Evolutionary conservation across 2,113 vertebrate species (phyloP).

Genomic region (Canis aureus): DNA sequence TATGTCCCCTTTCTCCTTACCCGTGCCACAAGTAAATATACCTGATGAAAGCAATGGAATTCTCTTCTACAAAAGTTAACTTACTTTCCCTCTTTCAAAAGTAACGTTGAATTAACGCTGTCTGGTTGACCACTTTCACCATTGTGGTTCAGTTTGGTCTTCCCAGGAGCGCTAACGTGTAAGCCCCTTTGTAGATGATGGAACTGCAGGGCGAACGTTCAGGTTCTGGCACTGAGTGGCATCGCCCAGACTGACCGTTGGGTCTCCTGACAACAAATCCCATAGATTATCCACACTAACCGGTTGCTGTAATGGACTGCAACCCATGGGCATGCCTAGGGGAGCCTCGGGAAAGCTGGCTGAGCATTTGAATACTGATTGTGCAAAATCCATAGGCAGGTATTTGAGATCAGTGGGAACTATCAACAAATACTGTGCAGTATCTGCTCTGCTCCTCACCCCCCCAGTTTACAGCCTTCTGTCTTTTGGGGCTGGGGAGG

Average conservation of each 20-base stretch:
- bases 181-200: constrained; percentile 3
- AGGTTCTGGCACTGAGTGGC: constrained; percentile 18
- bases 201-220: constrained; percentile 14
- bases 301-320: constrained; percentile 14
- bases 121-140: not conserved
- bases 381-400: constrained; percentile 18
- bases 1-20: not conserved
- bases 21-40: constrained; percentile 29
- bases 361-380: not conserved
- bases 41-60: constrained; percentile 44
- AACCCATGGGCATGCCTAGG: not conserved
- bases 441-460: not conserved
- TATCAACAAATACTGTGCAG: not conserved
- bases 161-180: constrained; percentile 20
- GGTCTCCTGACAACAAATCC: constrained; percentile 65
- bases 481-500: not conserved
- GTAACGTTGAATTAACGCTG: constrained; percentile 13
- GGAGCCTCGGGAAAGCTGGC: constrained; percentile 4
- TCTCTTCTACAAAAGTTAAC: constrained; percentile 57
- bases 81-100: constrained; percentile 44
- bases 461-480: not conserved
- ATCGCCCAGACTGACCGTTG: not conserved
- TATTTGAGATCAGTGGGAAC: not conserved
- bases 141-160: constrained; percentile 50
- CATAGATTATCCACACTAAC: constrained; percentile 59